Base-by-base conservation (phyloP, 2,113 vertebrate genomes). In the Bombycilla garrulus region DNA sequence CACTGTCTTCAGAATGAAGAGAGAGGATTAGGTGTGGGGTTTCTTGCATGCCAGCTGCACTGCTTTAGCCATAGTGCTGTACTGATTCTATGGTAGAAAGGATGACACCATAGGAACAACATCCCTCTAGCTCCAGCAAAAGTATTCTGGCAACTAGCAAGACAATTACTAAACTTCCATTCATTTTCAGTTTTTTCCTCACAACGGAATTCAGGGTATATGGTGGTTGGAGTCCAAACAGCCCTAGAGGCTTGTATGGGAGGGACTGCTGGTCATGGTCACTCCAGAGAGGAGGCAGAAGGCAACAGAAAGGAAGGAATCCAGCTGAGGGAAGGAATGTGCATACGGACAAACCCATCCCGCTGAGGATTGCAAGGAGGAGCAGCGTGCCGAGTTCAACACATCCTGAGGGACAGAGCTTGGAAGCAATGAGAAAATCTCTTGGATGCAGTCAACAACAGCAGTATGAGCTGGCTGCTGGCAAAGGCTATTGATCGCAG, bases 161-260 rank as follows among this genome's bases (percentile, higher is more conserved):
- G 57, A 62, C 38, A 90, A n/a, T 91, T 90, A 88, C 67, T 83
- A 70, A 88, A 60, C 74, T 92, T 83, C 61, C 29, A 79, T 35
- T 87, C 71, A 85, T 65, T 79, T 72, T 57, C 3, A 1, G 13
- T 76, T 80, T 77, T 87, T 83, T 86, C 66, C 84, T 92, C 15
- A 45, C 33, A 58, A 78, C 51, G 78, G 87, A 94, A 95, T 95
- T 80, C 79, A 60, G 85, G 29, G n/a, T 60, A 88, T 92, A 89
- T 69, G 47, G 51, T 94, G 54, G 35, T 81, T 77, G 48, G 91
- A 92, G 64, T 74, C 40, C 90, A 86, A 85, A 88, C n/a, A 88
- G 82, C 79, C 72, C 71, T 29, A 86, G 71, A 74, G 79, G 48
- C 66, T 74, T 38, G 15, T 26, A 58, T 25, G 42, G 65, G 50